Conservation (phyloP, 2,888 invertebrate species). For the Tetanocera ferruginea region DNA sequence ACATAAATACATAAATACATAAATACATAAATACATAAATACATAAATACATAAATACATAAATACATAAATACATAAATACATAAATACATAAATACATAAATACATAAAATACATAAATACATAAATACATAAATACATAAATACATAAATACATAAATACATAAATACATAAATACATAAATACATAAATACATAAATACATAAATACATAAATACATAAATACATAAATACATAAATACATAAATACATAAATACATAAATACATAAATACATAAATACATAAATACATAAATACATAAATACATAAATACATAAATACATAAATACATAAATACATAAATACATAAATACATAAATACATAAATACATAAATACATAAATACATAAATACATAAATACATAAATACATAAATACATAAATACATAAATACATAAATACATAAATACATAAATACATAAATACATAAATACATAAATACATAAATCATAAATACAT, state of each 20-base stretch:
- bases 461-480: not conserved
- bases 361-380: not conserved
- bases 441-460: not conserved
- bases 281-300: not conserved
- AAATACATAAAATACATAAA: not conserved
- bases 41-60: not conserved
- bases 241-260: not conserved
- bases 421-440: not conserved
- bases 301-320: not conserved
- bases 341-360: not conserved
- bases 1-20: not conserved
- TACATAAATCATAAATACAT: not conserved
- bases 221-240: not conserved
- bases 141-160: not conserved
- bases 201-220: not conserved
- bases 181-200: not conserved
- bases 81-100: not conserved
- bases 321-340: not conserved
- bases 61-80: not conserved
- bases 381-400: not conserved
- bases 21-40: not conserved
- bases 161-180: not conserved
- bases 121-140: not conserved
- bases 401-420: not conserved
- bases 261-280: not conserved